Evolutionary conservation across 2,888 invertebrate species (phyloP).

Genomic region (Ochropacha duplaris): DNA sequence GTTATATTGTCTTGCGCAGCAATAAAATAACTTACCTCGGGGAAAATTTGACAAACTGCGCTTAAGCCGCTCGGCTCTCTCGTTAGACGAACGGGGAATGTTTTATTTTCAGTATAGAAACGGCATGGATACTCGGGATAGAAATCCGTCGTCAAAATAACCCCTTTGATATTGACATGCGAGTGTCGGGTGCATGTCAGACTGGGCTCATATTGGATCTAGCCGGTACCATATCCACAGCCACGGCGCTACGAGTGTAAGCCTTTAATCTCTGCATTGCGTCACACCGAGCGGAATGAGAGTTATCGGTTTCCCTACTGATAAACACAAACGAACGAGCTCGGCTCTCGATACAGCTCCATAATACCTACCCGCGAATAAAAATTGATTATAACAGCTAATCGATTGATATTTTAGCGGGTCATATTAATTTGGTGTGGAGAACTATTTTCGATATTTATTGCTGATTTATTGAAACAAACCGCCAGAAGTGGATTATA

Average conservation of each 20-base stretch:
- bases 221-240: conserved; percentile 58
- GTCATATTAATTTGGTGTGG: conserved; percentile 45
- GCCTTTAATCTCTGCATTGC: conserved; percentile 80
- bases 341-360: conserved; percentile 54
- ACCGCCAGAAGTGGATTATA: conserved; percentile 19
- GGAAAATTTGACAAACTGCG: background rate
- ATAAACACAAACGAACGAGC: conserved; percentile 78
- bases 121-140: conserved; percentile 21
- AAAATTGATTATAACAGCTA: conserved; percentile 67
- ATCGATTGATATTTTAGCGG: conserved; percentile 53
- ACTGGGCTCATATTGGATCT: conserved; percentile 67
- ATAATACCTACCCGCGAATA: conserved; percentile 65
- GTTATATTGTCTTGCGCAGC: conserved; percentile 14
- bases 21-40: conserved; percentile 2
- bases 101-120: conserved; percentile 9
- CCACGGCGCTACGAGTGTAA: conserved; percentile 65
- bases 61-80: background rate
- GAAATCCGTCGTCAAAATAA: conserved; percentile 31
- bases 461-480: conserved; percentile 57
- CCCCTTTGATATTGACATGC: conserved; percentile 51
- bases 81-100: background rate
- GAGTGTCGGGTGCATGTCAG: conserved; percentile 54
- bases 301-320: conserved; percentile 75
- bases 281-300: conserved; percentile 76
- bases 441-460: conserved; percentile 57